Percentiles rank a stretch among this genome's conserved stretches.
Evolutionary conservation across 2,797 vertebrate genomes (phyloP).

Genomic region (Pseudochirops cupreus): DNA sequence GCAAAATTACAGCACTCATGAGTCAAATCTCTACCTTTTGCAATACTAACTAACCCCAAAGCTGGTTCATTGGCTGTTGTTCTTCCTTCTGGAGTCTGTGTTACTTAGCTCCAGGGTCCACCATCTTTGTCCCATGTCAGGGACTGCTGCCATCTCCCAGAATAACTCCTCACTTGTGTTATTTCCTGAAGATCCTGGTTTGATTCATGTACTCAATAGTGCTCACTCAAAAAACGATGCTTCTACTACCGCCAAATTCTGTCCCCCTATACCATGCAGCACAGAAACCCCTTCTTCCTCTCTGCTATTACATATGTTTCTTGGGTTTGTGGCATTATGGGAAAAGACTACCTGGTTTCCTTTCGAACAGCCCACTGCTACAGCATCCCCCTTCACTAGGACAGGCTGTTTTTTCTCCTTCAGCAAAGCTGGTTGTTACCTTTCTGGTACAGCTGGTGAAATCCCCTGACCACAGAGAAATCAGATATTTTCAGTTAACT

Average conservation of each 20-base stretch:
- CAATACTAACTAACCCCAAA: background rate
- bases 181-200: background rate
- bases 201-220: background rate
- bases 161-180: background rate
- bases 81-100: background rate
- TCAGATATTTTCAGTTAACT: background rate
- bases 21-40: background rate
- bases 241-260: background rate
- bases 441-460: background rate
- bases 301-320: background rate
- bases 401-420: background rate
- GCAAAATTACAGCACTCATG: background rate
- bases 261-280: background rate
- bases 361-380: background rate
- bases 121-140: background rate
- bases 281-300: background rate
- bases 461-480: background rate
- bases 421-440: background rate
- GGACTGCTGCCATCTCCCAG: background rate
- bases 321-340: background rate
- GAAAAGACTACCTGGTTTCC: background rate
- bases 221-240: background rate
- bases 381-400: background rate
- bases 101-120: background rate
- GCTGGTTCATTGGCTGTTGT: background rate